Percentiles rank a stretch among this genome's conserved stretches.
Conservation (phyloP, 2,888 invertebrate genomes). For the Drosophila heteroneura region DNA sequence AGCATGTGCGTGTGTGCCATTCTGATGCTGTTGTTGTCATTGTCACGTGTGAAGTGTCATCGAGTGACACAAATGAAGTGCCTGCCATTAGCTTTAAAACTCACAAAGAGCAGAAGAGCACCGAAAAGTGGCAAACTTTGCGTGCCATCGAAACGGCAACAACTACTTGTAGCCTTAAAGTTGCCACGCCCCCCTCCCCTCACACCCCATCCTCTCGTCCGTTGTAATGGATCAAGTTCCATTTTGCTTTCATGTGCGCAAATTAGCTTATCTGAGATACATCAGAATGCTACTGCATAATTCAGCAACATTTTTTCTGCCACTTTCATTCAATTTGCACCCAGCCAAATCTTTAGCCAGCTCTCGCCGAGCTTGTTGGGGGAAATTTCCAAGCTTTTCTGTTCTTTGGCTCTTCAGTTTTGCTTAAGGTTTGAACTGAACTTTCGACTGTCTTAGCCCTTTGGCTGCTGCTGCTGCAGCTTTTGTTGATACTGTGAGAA, state of each 20-base stretch:
- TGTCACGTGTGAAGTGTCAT: conserved; percentile 80
- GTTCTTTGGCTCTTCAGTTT: conserved; percentile 14
- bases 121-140: conserved; percentile 59
- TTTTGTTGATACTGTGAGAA: conserved; percentile 45
- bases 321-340: conserved; percentile 83
- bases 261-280: conserved; percentile 81
- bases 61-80: conserved; percentile 78
- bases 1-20: conserved; percentile 26
- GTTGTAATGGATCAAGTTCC: conserved; percentile 21
- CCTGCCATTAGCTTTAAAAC: conserved; percentile 79
- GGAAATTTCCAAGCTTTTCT: conserved; percentile 9
- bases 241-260: conserved; percentile 66
- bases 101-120: conserved; percentile 33
- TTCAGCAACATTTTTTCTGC: conserved; percentile 80
- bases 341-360: conserved; percentile 61
- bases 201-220: neutral
- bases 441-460: conserved; percentile 24
- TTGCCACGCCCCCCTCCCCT: conserved; percentile 3
- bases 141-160: conserved; percentile 28
- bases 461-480: conserved; percentile 19
- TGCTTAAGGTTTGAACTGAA: conserved; percentile 17
- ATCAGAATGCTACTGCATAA: conserved; percentile 79
- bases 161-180: conserved; percentile 59
- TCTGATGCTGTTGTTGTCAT: conserved; percentile 68
- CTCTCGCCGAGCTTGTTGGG: conserved; percentile 38